Conservation (phyloP, 2,113 vertebrate species). For the Himantopus leucocephalus region DNA sequence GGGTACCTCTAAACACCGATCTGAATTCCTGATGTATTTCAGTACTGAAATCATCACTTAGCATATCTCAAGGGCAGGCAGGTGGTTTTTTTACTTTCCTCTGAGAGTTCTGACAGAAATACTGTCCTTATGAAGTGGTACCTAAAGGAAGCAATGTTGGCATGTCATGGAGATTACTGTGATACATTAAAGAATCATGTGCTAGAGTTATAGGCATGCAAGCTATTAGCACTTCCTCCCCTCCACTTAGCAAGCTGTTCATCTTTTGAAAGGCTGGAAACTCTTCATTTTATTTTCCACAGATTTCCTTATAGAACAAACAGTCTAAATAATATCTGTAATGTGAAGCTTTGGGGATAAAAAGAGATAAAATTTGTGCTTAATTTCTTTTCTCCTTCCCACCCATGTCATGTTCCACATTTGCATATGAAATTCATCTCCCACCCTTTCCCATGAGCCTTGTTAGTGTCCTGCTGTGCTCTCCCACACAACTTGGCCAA, state of each 20-base stretch:
- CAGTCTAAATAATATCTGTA: neutral
- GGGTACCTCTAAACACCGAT: neutral
- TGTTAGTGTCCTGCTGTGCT: neutral
- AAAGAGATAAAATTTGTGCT: neutral
- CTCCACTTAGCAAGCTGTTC: neutral
- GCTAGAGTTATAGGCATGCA: neutral
- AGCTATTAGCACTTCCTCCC: neutral
- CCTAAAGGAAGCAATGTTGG: neutral
- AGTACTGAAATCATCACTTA: neutral
- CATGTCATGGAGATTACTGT: neutral
- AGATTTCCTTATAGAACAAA: neutral
- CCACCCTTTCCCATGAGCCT: conserved; percentile 4
- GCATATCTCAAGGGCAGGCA: neutral
- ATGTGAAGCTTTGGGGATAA: neutral
- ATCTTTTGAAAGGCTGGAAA: neutral
- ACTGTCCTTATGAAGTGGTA: neutral
- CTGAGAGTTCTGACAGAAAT: neutral
- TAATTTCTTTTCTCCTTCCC: neutral
- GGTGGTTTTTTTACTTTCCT: neutral
- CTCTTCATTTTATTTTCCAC: neutral
- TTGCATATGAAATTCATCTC: neutral
- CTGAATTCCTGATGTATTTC: neutral
- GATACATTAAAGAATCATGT: neutral
- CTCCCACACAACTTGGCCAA: conserved; percentile 2
- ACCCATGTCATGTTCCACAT: neutral